Conservation (phyloP, 2,113 vertebrate species). For the Haplochromis vanheusdeni region DNA sequence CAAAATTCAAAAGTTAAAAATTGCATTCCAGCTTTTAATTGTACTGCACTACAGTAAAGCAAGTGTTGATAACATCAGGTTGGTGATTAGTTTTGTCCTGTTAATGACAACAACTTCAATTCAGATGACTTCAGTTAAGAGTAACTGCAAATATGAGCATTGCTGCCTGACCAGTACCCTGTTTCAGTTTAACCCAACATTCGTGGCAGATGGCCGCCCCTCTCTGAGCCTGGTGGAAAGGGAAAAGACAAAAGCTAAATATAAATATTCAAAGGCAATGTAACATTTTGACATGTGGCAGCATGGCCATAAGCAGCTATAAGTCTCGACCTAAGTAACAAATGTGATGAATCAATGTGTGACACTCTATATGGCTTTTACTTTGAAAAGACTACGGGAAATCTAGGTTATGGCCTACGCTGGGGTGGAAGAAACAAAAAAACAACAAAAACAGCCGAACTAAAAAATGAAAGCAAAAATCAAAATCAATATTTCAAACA, state of each 20-base stretch:
- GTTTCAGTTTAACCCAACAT: not conserved
- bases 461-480: not conserved
- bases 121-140: not conserved
- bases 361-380: not conserved
- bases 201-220: fast-evolving
- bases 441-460: not conserved
- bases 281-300: not conserved
- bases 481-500: not conserved
- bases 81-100: not conserved
- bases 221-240: not conserved
- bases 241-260: not conserved
- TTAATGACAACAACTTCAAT: not conserved
- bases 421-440: not conserved
- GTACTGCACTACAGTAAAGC: not conserved
- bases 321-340: not conserved
- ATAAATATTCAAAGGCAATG: not conserved
- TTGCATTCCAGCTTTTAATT: not conserved
- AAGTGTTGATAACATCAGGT: not conserved
- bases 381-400: not conserved
- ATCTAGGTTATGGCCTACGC: not conserved
- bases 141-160: not conserved
- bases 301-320: not conserved
- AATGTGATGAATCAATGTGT: not conserved
- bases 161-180: fast-evolving
- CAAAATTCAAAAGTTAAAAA: not conserved